Evolutionary conservation across 1,140 invertebrate species (phyloP).

Genomic region (Lepidurus apus): DNA sequence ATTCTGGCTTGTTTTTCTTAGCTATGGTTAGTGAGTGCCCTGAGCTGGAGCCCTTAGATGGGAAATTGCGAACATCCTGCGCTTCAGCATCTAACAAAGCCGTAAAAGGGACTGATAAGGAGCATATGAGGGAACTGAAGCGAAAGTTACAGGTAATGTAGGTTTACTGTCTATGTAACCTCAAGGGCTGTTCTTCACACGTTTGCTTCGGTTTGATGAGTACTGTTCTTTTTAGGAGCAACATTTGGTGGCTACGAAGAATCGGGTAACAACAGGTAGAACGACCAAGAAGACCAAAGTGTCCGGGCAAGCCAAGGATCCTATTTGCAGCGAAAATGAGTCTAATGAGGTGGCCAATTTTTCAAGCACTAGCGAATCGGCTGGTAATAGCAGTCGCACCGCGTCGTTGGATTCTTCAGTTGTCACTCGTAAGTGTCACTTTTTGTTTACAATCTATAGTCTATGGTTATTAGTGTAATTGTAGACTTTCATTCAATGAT

Average conservation of each 20-base stretch:
- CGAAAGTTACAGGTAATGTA: constrained; percentile 56
- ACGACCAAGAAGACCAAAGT: constrained; percentile 35
- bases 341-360: not conserved
- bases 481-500: no score
- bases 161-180: not conserved
- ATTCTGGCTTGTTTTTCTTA: not conserved
- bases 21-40: not conserved
- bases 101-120: constrained; percentile 62
- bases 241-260: constrained; percentile 36
- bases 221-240: constrained; percentile 37
- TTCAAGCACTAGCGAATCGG: not conserved
- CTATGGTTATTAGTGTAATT: no score
- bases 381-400: no score
- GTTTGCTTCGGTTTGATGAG: not conserved
- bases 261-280: constrained; percentile 19
- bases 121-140: constrained; percentile 65
- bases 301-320: constrained; percentile 12
- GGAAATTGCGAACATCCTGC: constrained; percentile 50
- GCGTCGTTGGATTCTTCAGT: not conserved
- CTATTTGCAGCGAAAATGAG: not conserved
- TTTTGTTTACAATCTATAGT: no score
- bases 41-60: constrained; percentile 31
- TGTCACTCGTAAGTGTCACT: not conserved
- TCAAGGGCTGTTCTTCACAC: not conserved
- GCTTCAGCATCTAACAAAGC: constrained; percentile 60